Percentiles rank a stretch among this genome's conserved stretches.
Conservation (phyloP, 1,140 invertebrate species). For the Theocolax elegans region DNA sequence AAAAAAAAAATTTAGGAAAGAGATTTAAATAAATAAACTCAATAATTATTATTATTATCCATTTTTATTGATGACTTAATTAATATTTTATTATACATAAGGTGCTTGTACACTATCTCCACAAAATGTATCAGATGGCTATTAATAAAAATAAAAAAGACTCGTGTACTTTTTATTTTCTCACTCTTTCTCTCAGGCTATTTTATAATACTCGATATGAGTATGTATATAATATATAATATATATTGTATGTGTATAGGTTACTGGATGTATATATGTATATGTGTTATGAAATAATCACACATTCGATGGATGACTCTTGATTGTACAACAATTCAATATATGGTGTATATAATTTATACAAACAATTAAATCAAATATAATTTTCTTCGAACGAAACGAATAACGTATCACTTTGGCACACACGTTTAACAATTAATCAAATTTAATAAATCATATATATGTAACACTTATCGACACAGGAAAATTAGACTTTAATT, state of each 20-base stretch:
- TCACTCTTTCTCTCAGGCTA: slow-evolving; percentile 27
- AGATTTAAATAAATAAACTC: no score
- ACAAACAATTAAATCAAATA: no score
- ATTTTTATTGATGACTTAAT: slow-evolving; percentile 36
- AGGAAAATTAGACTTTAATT: not conserved
- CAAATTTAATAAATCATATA: not conserved
- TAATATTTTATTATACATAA: slow-evolving; percentile 32
- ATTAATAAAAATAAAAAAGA: slow-evolving; percentile 31
- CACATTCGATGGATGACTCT: slow-evolving; percentile 2
- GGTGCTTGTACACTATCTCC: slow-evolving; percentile 35
- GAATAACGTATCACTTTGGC: not conserved
- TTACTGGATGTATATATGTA: not conserved
- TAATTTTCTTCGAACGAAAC: not conserved
- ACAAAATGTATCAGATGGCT: slow-evolving; percentile 28
- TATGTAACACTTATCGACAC: not conserved
- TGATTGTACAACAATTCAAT: slow-evolving; percentile 34
- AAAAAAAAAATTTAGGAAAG: no score
- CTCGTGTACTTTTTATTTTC: slow-evolving; percentile 10
- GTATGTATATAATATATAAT: not conserved
- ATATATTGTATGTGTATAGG: slow-evolving; percentile 2
- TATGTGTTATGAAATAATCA: slow-evolving; percentile 2
- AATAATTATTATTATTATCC: no score
- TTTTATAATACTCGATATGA: slow-evolving; percentile 23
- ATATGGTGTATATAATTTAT: slow-evolving; percentile 12
- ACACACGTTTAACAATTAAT: slow-evolving; percentile 1